Evolutionary conservation across 2,888 invertebrate species (phyloP).

Genomic region (Calameuta pallipes): DNA sequence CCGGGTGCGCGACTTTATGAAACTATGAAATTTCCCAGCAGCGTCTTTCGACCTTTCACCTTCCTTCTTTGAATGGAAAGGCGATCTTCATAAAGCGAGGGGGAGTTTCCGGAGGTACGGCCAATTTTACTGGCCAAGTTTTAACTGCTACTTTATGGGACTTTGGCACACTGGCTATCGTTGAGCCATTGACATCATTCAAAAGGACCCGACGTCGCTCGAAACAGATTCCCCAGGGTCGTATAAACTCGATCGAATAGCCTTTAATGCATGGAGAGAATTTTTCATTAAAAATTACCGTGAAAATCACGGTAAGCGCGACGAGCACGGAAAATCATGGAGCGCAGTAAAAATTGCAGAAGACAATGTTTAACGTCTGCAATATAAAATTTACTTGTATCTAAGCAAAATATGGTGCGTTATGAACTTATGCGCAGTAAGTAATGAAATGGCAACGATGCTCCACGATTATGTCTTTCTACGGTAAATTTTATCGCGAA

Average conservation of each 20-base stretch:
- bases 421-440: no score
- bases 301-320: no score
- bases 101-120: background rate
- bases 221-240: background rate
- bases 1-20: slow-evolving; percentile 18
- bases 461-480: no score
- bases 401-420: no score
- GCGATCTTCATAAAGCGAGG: slow-evolving; percentile 6
- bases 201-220: background rate
- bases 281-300: no score
- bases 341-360: no score
- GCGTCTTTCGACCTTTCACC: background rate
- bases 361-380: no score
- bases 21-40: slow-evolving; percentile 16
- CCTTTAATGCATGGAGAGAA: background rate
- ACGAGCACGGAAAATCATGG: no score
- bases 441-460: no score
- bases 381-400: no score
- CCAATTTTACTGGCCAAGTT: slow-evolving; percentile 44
- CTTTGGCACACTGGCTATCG: slow-evolving; percentile 22
- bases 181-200: slow-evolving; percentile 32
- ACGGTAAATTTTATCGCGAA: no score
- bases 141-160: slow-evolving; percentile 48
- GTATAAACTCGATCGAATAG: background rate
- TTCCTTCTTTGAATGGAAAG: background rate